Evolutionary conservation across 2,888 invertebrate genomes (phyloP).

Genomic region (Eurytoma californica): DNA sequence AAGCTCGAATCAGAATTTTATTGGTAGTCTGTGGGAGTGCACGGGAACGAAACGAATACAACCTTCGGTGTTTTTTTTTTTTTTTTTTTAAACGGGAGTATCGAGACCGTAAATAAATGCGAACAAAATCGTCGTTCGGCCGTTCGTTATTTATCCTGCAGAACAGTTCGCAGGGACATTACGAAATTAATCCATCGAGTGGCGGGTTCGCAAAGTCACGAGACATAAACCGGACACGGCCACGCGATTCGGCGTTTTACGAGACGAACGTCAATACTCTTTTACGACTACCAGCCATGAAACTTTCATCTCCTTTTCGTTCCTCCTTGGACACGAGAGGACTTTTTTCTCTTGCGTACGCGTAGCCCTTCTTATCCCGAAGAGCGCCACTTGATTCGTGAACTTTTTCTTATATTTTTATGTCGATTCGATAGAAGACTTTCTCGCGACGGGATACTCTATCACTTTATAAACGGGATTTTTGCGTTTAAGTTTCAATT

Average conservation of each 20-base stretch:
- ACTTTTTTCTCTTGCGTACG: background rate
- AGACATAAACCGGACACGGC: conserved; percentile 44
- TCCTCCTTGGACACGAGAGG: background rate
- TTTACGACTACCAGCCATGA: conserved; percentile 65
- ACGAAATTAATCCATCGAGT: conserved; percentile 38
- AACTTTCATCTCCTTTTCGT: conserved; percentile 62
- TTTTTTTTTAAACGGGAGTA: background rate
- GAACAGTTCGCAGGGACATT: conserved; percentile 7
- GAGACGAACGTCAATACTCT: conserved; percentile 61
- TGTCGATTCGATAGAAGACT: background rate
- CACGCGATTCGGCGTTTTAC: conserved; percentile 61
- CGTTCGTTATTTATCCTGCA: background rate
- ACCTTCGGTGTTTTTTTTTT: background rate
- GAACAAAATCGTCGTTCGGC: too few species aligned
- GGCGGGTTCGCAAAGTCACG: conserved; percentile 31
- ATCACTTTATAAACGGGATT: too few species aligned
- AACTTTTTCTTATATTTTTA: too few species aligned
- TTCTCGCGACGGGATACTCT: background rate
- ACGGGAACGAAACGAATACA: background rate
- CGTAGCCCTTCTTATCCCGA: conserved; percentile 4
- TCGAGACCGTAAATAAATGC: background rate
- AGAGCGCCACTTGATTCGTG: conserved; percentile 2
- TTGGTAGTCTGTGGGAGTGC: background rate
- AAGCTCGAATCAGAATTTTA: too few species aligned
- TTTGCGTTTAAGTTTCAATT: too few species aligned